phyloP scores from a whole-genome alignment of 2,888 invertebrate genomes.

The Andrena fulva region DNA sequence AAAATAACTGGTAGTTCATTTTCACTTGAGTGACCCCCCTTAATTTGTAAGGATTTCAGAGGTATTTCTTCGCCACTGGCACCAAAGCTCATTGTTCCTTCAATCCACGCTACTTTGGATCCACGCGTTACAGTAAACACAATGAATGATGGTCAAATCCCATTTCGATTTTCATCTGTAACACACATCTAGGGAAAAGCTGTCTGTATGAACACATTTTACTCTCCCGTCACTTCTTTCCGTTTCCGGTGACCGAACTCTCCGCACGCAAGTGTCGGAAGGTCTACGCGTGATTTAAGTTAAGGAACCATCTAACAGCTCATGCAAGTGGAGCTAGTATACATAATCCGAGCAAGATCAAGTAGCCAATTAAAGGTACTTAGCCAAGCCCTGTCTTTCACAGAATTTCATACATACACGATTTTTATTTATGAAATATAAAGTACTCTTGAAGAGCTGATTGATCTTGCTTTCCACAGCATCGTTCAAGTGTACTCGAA shows the following conservation, averaged over 20 bases:
- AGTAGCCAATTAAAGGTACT: not conserved
- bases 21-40: too few relatives aligned
- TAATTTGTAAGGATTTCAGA: not conserved
- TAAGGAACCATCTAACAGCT: constrained; percentile 11
- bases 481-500: constrained; percentile 22
- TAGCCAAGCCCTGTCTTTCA: too few relatives aligned
- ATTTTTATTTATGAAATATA: not conserved
- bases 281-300: constrained; percentile 10
- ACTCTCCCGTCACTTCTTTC: not conserved
- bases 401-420: too few relatives aligned
- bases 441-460: not conserved
- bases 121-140: not conserved
- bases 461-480: not conserved
- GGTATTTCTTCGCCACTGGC: constrained; percentile 36
- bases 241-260: constrained; percentile 2
- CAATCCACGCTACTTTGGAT: not conserved
- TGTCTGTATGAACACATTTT: not conserved
- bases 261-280: constrained; percentile 27
- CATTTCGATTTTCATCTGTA: constrained; percentile 15
- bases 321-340: constrained; percentile 1
- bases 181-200: constrained; percentile 43
- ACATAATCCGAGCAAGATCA: not conserved
- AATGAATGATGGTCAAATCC: constrained; percentile 29
- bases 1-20: too few relatives aligned
- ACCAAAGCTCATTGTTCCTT: constrained; percentile 36